Percentiles rank a stretch among this genome's conserved stretches.
Conservation (phyloP, 2,113 vertebrate genomes). For the Cyprinodon brontotheroides region DNA sequence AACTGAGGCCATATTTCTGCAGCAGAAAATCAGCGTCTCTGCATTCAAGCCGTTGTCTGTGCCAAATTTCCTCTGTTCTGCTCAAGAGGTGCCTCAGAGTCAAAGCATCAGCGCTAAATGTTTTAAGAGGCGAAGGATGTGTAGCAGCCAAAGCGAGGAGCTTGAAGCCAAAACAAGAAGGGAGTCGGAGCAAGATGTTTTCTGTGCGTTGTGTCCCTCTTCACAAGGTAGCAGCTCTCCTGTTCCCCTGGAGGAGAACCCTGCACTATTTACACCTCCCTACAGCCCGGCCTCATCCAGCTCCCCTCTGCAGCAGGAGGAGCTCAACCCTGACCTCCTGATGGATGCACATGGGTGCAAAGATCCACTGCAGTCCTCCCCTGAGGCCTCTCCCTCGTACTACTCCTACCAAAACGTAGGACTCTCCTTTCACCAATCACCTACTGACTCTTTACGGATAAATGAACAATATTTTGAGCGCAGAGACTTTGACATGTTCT, state of each 20-base stretch:
- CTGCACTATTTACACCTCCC: conserved; percentile 66
- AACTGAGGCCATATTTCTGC: conserved; percentile 74
- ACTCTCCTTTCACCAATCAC: conserved; percentile 45
- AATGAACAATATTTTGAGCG: conserved; percentile 44
- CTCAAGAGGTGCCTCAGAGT: conserved; percentile 29
- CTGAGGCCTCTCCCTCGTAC: conserved; percentile 61
- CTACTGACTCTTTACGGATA: conserved; percentile 25
- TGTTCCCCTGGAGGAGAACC: conserved; percentile 26
- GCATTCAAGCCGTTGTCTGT: conserved; percentile 36
- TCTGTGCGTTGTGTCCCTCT: conserved; percentile 17
- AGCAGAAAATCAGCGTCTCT: conserved; percentile 53
- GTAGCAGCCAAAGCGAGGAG: conserved; percentile 43
- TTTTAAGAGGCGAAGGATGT: conserved; percentile 63
- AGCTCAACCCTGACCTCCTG: conserved; percentile 53
- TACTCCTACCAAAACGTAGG: conserved; percentile 40
- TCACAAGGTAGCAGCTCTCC: conserved; percentile 39
- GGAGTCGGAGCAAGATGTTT: conserved; percentile 23
- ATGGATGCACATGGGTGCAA: conserved; percentile 55
- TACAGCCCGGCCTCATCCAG: conserved; percentile 72
- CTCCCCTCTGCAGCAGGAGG: conserved; percentile 61
- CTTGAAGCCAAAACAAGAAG: conserved; percentile 34
- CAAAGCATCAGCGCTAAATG: conserved; percentile 15
- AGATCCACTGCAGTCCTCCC: conserved; percentile 56
- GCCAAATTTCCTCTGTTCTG: conserved; percentile 9
- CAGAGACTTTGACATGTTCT: conserved; percentile 1